phyloP scores from a whole-genome alignment of 2,113 vertebrate genomes.

The Girardinichthys multiradiatus region DNA sequence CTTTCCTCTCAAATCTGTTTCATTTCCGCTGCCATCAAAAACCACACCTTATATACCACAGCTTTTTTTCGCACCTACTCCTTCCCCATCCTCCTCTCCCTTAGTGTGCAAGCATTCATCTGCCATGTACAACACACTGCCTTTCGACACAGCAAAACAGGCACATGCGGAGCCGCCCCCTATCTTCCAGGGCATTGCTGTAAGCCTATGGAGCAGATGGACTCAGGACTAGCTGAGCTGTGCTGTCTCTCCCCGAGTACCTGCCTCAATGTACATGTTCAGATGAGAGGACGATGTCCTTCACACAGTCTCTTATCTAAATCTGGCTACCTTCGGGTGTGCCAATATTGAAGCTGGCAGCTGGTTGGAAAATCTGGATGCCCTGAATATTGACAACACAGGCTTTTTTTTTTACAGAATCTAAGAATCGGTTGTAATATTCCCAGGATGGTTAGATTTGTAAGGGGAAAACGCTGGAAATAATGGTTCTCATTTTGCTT shows the following conservation, averaged over 20 bases:
- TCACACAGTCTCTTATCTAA: conserved; percentile 50
- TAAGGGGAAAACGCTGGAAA: conserved; percentile 12
- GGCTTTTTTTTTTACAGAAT: conserved; percentile 7
- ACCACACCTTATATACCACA: conserved; percentile 53
- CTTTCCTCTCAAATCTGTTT: conserved; percentile 61
- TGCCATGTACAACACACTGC: conserved; percentile 34
- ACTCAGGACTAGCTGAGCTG: conserved; percentile 62
- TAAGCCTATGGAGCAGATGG: conserved; percentile 73
- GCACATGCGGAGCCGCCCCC: conserved; percentile 37
- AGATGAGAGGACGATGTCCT: conserved; percentile 56
- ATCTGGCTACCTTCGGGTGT: conserved; percentile 43
- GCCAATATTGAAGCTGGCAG: conserved; percentile 54
- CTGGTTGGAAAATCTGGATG: conserved; percentile 34
- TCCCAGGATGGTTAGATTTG: conserved; percentile 7
- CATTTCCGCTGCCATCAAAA: conserved; percentile 61
- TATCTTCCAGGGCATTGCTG: conserved; percentile 48
- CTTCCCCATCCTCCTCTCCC: conserved; percentile 35
- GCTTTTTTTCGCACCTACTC: conserved; percentile 23
- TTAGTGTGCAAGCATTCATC: conserved; percentile 20
- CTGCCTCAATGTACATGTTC: conserved; percentile 52
- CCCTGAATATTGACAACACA: background rate
- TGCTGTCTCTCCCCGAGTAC: conserved; percentile 52
- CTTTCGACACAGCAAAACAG: conserved; percentile 15
- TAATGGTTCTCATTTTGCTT: background rate
- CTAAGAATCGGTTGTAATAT: background rate